Percentiles rank a stretch among this genome's conserved stretches.
phyloP scores from a whole-genome alignment of 2,888 invertebrate genomes.

The Galerucella nymphaeae region DNA sequence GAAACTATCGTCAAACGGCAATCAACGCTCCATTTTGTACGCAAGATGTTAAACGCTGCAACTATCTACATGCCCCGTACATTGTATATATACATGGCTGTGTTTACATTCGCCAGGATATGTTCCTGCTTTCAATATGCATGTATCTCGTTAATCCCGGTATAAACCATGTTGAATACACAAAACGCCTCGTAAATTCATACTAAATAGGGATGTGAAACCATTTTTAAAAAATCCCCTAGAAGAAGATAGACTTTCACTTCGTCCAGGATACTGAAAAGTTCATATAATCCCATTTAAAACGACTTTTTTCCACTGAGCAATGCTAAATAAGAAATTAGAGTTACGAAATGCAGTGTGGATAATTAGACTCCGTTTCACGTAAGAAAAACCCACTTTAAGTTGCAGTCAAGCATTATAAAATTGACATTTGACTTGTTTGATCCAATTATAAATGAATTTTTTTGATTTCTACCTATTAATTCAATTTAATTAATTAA shows the following conservation, averaged over 20 bases:
- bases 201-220: background rate
- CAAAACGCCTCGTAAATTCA: background rate
- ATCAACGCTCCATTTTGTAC: conserved; percentile 34
- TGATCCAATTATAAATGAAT: no score
- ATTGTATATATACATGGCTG: conserved; percentile 13
- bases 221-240: background rate
- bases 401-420: no score
- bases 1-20: conserved; percentile 19
- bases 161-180: conserved; percentile 10
- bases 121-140: conserved; percentile 20
- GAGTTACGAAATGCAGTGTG: no score
- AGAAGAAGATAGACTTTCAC: background rate
- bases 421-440: no score
- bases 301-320: no score
- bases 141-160: conserved; percentile 23
- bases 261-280: no score
- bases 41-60: conserved; percentile 28
- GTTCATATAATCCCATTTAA: no score
- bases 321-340: no score
- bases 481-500: no score
- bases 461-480: no score
- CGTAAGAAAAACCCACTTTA: no score
- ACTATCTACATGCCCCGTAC: conserved; percentile 25
- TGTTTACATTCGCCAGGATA: conserved; percentile 29
- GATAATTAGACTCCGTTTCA: no score